Evolutionary conservation across 2,888 invertebrate genomes (phyloP).

Genomic region (Quadroppia sp.): DNA sequence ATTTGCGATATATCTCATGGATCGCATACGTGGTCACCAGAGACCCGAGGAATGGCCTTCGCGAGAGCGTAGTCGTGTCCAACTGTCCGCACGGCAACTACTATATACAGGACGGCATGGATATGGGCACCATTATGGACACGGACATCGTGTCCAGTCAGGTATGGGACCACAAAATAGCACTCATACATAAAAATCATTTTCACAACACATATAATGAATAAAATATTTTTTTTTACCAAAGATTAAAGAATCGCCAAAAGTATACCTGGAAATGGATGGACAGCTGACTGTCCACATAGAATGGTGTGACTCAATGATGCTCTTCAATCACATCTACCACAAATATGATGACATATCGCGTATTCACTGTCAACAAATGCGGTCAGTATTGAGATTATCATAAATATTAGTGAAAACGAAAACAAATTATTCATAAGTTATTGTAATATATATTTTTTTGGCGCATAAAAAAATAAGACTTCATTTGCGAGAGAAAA

Average conservation of each 20-base stretch:
- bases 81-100: conserved; percentile 73
- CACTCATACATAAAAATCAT: not conserved
- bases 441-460: no score
- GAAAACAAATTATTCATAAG: conserved; percentile 1
- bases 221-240: not conserved
- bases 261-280: conserved; percentile 67
- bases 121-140: conserved; percentile 71
- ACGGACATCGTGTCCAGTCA: conserved; percentile 70
- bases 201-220: not conserved
- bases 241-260: conserved; percentile 60
- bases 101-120: conserved; percentile 71
- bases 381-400: conserved; percentile 60
- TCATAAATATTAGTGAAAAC: not conserved
- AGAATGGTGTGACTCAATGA: conserved; percentile 75
- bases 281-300: conserved; percentile 70
- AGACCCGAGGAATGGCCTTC: conserved; percentile 54
- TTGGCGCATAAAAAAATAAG: no score
- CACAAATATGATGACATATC: conserved; percentile 77
- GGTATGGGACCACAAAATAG: conserved; percentile 53
- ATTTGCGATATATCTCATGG: conserved; percentile 58
- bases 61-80: conserved; percentile 64
- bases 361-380: conserved; percentile 73
- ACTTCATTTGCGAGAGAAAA: no score
- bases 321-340: conserved; percentile 74
- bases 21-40: conserved; percentile 46